phyloP scores from a whole-genome alignment of 2,113 vertebrate species.

The Sminthopsis crassicaudata region DNA sequence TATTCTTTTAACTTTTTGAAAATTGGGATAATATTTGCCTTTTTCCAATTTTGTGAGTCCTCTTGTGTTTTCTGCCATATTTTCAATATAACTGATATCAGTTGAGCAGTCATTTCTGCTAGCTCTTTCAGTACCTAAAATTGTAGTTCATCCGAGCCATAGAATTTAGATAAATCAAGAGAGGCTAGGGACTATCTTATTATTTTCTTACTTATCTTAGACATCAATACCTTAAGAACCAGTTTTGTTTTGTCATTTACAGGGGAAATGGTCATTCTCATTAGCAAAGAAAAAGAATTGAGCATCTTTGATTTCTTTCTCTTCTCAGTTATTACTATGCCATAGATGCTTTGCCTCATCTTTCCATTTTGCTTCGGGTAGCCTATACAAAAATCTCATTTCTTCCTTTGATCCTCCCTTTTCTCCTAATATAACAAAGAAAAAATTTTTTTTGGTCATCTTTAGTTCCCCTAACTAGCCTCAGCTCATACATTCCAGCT shows the following conservation, averaged over 20 bases:
- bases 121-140: background rate
- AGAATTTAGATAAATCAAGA: background rate
- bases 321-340: background rate
- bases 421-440: background rate
- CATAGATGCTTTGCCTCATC: background rate
- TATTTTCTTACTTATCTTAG: background rate
- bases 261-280: background rate
- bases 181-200: background rate
- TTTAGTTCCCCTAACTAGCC: background rate
- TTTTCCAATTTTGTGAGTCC: background rate
- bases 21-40: background rate
- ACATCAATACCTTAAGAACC: background rate
- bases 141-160: background rate
- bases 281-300: background rate
- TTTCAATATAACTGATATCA: background rate
- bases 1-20: background rate
- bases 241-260: background rate
- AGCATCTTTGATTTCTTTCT: background rate
- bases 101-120: background rate
- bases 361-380: background rate
- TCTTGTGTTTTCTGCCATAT: background rate
- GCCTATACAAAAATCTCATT: background rate
- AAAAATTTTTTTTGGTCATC: background rate
- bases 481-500: background rate
- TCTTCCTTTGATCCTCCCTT: background rate